A percentile compares a stretch with the other conserved stretches of the same genome.
Evolutionary conservation across 2,797 vertebrate genomes (phyloP).

Genomic region (Cossypha heuglini): DNA sequence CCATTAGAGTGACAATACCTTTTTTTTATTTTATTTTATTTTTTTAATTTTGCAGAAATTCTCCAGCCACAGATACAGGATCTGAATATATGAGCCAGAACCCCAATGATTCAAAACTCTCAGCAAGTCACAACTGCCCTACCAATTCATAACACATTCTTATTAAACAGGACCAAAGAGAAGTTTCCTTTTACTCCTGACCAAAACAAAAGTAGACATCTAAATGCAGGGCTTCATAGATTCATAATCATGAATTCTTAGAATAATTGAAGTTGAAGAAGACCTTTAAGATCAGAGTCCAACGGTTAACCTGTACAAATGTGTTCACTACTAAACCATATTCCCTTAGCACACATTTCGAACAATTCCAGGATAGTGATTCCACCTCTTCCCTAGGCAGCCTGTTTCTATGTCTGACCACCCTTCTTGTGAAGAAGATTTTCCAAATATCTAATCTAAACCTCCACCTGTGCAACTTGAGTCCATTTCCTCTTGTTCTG

Average conservation of each 20-base stretch:
- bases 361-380: not conserved
- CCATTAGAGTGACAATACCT: slow-evolving; percentile 22
- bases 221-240: not conserved
- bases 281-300: not conserved
- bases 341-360: not conserved
- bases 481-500: not conserved
- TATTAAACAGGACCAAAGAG: not conserved
- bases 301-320: not conserved
- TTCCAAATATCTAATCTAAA: not conserved
- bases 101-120: not conserved
- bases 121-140: not conserved
- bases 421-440: not conserved
- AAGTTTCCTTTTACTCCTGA: slow-evolving; percentile 1
- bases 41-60: not conserved
- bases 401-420: not conserved
- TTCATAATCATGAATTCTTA: not conserved
- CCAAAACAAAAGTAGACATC: not conserved
- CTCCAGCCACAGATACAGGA: not conserved
- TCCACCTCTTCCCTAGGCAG: not conserved
- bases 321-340: not conserved
- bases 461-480: not conserved
- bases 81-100: not conserved
- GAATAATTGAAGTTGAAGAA: not conserved
- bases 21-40: not conserved
- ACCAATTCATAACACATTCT: not conserved